A percentile compares a stretch with the other conserved stretches of the same genome.
Conservation (phyloP, 2,113 vertebrate species). For the Notothenia rossii region DNA sequence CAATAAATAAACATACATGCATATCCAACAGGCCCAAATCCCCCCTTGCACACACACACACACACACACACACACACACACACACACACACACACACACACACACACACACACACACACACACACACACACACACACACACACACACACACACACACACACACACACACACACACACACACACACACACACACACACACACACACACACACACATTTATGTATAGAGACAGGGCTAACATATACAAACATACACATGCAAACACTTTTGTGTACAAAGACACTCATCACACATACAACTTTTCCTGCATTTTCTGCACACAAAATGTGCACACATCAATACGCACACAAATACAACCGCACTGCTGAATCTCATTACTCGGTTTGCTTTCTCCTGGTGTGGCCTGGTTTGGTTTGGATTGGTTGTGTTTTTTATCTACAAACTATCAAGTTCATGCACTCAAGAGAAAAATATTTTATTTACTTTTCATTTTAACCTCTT, state of each 20-base stretch:
- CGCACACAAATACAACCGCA: neutral
- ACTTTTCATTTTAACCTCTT: neutral
- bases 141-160: conserved; percentile 19
- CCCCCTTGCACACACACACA: neutral
- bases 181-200: conserved; percentile 10
- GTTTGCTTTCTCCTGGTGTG: conserved; percentile 39
- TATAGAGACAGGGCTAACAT: conserved; percentile 10
- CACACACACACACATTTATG: conserved; percentile 12
- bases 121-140: conserved; percentile 13
- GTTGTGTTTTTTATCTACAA: conserved; percentile 25
- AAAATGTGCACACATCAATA: conserved; percentile 21
- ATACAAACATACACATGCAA: conserved; percentile 42
- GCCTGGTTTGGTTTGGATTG: conserved; percentile 12
- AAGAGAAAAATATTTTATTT: neutral
- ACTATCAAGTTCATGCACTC: conserved; percentile 13
- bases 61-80: conserved; percentile 1
- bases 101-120: too few relatives aligned
- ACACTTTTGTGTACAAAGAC: conserved; percentile 48
- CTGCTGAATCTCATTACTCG: conserved; percentile 4
- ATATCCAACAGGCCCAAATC: too few relatives aligned
- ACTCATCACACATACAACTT: conserved; percentile 7
- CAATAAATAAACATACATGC: conserved; percentile 15
- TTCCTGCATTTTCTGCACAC: conserved; percentile 26
- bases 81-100: too few relatives aligned
- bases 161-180: conserved; percentile 19